Conservation (phyloP, 2,797 vertebrate genomes). For the Amblyopsis hoosieri region DNA sequence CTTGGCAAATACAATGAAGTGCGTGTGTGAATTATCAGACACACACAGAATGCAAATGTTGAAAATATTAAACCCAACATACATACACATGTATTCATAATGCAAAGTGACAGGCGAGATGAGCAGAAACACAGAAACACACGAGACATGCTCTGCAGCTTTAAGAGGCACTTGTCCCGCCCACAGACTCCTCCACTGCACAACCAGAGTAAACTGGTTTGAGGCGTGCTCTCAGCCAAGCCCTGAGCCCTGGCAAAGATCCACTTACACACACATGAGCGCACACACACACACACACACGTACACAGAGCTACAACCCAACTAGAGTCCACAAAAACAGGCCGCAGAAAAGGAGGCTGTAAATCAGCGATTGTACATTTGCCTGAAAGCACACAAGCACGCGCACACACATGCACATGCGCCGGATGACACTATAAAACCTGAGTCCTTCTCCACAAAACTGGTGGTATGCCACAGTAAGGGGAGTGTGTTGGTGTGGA, state of each 20-base stretch:
- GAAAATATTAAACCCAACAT: conserved; percentile 6
- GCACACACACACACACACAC: conserved; percentile 8
- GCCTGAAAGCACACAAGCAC: conserved; percentile 12
- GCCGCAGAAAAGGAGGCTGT: conserved; percentile 11
- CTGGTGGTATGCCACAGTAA: conserved; percentile 57
- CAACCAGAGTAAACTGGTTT: conserved; percentile 87
- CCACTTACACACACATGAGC: conserved; percentile 48
- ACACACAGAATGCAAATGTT: conserved; percentile 11
- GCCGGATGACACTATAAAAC: neutral
- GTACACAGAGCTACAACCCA: conserved; percentile 54
- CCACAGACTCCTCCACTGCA: conserved; percentile 71
- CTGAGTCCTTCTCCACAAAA: conserved; percentile 26
- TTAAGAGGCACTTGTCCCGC: conserved; percentile 75
- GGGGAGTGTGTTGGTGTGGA: conserved; percentile 51
- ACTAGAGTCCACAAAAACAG: conserved; percentile 40
- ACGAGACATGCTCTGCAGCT: conserved; percentile 60
- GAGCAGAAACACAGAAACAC: conserved; percentile 9
- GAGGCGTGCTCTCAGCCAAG: conserved; percentile 80
- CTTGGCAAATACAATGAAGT: neutral
- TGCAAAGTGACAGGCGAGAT: conserved; percentile 15
- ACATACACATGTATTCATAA: conserved; percentile 18
- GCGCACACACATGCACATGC: neutral
- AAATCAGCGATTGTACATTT: conserved; percentile 25
- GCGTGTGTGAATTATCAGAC: neutral
- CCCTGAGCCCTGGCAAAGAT: conserved; percentile 77